These are phyloP conservation scores for Maccullochella peelii DNA, from an alignment of 2,113 vertebrate genomes.

Conservation along the genomic window DNA sequence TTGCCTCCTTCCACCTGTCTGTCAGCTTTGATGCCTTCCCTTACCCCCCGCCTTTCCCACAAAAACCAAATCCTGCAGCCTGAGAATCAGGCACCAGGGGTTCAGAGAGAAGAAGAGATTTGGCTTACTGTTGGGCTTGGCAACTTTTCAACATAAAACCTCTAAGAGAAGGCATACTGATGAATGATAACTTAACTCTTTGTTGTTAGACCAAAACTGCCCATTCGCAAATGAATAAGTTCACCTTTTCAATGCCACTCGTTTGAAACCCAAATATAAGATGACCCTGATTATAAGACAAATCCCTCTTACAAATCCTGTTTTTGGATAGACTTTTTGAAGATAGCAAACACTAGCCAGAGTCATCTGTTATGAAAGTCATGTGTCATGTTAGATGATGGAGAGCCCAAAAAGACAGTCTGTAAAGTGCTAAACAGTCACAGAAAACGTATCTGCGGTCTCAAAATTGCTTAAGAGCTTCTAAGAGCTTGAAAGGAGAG, in stretches of 20 bases:
- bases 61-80: slow-evolving; percentile 53
- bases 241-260: too few relatives aligned
- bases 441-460: background rate
- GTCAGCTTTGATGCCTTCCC: slow-evolving; percentile 50
- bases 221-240: background rate
- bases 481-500: background rate
- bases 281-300: background rate
- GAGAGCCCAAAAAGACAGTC: background rate
- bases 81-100: slow-evolving; percentile 24
- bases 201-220: background rate
- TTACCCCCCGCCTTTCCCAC: slow-evolving; percentile 29
- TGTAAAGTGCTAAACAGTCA: background rate
- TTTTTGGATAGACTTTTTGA: background rate
- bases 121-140: slow-evolving; percentile 25
- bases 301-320: background rate
- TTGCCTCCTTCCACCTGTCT: slow-evolving; percentile 28
- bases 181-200: slow-evolving; percentile 8
- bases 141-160: slow-evolving; percentile 25
- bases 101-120: slow-evolving; percentile 22
- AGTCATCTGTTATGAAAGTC: background rate
- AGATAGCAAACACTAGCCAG: background rate
- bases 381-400: background rate
- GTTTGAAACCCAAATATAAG: background rate
- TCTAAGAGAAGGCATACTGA: slow-evolving; percentile 7
- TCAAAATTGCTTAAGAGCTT: background rate